Evolutionary conservation across 2,797 vertebrate species (phyloP).

Genomic region (Novumbra hubbsi): DNA sequence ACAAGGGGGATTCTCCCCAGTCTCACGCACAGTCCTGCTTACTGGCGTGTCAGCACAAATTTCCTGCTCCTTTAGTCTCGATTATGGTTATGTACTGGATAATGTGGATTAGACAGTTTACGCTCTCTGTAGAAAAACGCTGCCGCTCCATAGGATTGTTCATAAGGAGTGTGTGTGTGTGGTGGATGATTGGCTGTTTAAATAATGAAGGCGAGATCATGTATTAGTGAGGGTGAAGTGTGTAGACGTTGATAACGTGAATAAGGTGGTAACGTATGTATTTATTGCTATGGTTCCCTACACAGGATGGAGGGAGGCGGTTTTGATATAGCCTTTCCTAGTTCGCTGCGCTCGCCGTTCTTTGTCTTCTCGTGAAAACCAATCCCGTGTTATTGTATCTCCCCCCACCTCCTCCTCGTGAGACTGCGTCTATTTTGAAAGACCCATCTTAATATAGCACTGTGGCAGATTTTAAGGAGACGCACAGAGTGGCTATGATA

Average conservation of each 20-base stretch:
- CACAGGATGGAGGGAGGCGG: conserved; percentile 9
- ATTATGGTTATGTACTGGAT: conserved; percentile 26
- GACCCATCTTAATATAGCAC: background rate
- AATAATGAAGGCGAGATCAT: conserved; percentile 22
- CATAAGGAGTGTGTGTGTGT: background rate
- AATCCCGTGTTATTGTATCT: background rate
- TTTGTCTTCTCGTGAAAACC: background rate
- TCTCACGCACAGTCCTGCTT: conserved; percentile 21
- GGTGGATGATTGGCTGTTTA: conserved; percentile 11
- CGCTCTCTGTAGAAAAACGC: conserved; percentile 22
- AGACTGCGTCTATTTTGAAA: background rate
- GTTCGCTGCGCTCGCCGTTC: background rate
- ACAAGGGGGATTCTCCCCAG: conserved; percentile 34
- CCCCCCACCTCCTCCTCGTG: background rate
- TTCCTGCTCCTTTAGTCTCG: conserved; percentile 31
- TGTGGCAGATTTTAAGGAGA: background rate
- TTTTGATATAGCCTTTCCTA: background rate
- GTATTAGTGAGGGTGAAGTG: conserved; percentile 23
- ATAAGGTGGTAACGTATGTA: conserved; percentile 9
- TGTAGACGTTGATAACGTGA: conserved; percentile 18
- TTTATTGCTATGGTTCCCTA: conserved; percentile 7
- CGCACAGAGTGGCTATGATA: background rate
- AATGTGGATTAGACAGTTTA: conserved; percentile 35
- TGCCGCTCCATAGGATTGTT: background rate
- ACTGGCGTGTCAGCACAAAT: conserved; percentile 48